Base-by-base conservation (phyloP, 2,797 vertebrate genomes). In the Podarcis siculus region DNA sequence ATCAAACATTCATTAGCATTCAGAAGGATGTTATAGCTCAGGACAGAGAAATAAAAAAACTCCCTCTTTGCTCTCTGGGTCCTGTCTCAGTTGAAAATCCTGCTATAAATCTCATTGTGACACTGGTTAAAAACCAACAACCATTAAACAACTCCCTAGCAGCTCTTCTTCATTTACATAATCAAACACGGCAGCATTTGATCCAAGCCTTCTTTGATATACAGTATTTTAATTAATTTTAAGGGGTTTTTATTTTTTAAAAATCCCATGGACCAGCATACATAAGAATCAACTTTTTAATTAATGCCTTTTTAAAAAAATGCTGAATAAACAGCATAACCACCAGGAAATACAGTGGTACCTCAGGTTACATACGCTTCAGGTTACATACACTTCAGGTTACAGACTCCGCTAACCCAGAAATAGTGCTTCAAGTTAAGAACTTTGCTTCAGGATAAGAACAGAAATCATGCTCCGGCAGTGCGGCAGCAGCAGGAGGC, bases 211-310 rank as follows among this genome's bases (percentile, higher is more conserved):
- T 71, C 69, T 75, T 85, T 90, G 79, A 69, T n/a, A 27, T 17
- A 55, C n/a, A 64, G 64, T 84, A 49, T 32, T 23, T 64, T 92
- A 0, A 1, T 83, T 84, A 72, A 69, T 85, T 89, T 75, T 84
- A 2, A 55, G 49, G 49, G 49, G 12, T 55, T 55, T 84, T 87
- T 55, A 71, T 75, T 79, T 39, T 84, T 37, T 35, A n/a, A 55
- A 21, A 72, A 78, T 87, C 82, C 86, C 85, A 13, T 45, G 42
- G 49, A 76, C 61, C 32, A 79, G 32, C 45, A 39, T 42, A 58
- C 79, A 32, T 76, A 75, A 23, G 81, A 94, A 89, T 64, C 32
- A 67, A 88, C 45, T 84, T 92, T 90, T 90, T 84, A 89, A 87
- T 85, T 67, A 82, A 0, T 39, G 35, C 45, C 25, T n/a, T 76